Evolutionary conservation across 2,797 vertebrate genomes (phyloP).

Genomic region (Cossypha caffra): DNA sequence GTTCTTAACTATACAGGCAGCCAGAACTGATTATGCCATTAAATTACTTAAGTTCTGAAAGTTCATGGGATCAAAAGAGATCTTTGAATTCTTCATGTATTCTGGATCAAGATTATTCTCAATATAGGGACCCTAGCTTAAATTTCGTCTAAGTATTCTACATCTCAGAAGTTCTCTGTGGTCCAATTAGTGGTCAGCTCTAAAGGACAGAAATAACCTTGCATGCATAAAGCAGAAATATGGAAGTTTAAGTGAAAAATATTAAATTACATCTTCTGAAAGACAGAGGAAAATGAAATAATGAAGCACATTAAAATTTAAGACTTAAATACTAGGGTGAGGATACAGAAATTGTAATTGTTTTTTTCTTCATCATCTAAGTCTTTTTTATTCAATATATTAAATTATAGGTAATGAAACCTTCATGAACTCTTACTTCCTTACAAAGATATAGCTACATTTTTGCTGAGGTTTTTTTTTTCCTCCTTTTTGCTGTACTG

Average conservation of each 20-base stretch:
- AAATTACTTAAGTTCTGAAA: not conserved
- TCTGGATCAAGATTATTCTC: not conserved
- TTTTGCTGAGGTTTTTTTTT: not conserved
- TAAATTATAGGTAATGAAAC: not conserved
- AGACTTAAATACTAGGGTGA: not conserved
- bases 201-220: not conserved
- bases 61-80: not conserved
- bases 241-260: not conserved
- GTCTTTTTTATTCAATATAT: not conserved
- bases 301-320: not conserved
- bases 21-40: not conserved
- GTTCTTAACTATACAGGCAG: not conserved
- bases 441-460: not conserved
- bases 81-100: not conserved
- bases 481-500: not conserved
- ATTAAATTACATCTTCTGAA: not conserved
- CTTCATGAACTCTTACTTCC: not conserved
- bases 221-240: not conserved
- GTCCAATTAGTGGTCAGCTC: not conserved
- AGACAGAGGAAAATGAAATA: not conserved
- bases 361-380: not conserved
- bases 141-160: not conserved
- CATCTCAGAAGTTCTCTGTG: not conserved
- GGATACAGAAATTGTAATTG: not conserved
- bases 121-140: accelerated